Conservation (phyloP, 2,888 invertebrate genomes). For the Plagodis pulveraria region DNA sequence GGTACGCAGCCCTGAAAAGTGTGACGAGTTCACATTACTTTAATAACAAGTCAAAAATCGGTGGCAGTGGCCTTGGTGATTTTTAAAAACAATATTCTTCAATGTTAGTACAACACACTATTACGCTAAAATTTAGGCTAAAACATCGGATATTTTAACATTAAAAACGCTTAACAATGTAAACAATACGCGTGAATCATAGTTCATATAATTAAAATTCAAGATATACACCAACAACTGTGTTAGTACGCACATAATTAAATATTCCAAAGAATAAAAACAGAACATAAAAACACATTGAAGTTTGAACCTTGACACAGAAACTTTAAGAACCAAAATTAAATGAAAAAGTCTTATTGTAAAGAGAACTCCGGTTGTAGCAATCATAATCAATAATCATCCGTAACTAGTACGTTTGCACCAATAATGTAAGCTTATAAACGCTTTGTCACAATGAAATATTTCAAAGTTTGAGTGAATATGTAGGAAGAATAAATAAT, state of each 20-base stretch:
- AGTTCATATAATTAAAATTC: slow-evolving; percentile 27
- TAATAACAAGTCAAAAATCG: too few relatives aligned
- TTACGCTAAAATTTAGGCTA: background rate
- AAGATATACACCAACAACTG: slow-evolving; percentile 20
- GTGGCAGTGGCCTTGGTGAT: too few relatives aligned
- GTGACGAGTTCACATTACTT: too few relatives aligned
- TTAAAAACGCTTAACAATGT: slow-evolving; percentile 5
- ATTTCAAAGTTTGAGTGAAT: too few relatives aligned
- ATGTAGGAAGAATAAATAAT: too few relatives aligned
- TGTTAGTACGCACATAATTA: slow-evolving; percentile 10
- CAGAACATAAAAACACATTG: background rate
- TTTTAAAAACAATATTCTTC: too few relatives aligned
- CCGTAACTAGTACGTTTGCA: slow-evolving; percentile 8
- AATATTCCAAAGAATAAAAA: slow-evolving; percentile 11
- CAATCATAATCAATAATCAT: slow-evolving; percentile 3
- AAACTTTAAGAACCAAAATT: slow-evolving; percentile 4
- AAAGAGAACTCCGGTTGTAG: too few relatives aligned
- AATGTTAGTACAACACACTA: too few relatives aligned
- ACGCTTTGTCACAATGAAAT: slow-evolving; percentile 5
- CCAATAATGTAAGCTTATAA: background rate
- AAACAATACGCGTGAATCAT: slow-evolving; percentile 27
- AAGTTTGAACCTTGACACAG: slow-evolving; percentile 7
- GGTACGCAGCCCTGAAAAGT: too few relatives aligned
- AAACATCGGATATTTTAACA: background rate
- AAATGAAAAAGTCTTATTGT: slow-evolving; percentile 1